phyloP scores from a whole-genome alignment of 2,797 vertebrate species.

The Microchirus variegatus region DNA sequence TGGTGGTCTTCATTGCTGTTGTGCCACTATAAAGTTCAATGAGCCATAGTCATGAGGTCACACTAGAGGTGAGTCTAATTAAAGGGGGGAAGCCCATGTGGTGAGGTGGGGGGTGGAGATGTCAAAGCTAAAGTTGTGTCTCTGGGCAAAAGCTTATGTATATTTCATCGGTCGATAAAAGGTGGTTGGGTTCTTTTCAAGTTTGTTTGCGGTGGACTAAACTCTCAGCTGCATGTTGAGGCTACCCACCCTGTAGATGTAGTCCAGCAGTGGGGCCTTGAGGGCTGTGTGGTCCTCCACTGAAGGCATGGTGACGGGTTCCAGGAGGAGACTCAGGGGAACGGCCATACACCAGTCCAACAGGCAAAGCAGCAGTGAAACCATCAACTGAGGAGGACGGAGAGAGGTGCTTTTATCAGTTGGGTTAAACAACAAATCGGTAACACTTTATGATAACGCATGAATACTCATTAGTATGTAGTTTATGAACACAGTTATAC shows the following conservation, averaged over 20 bases:
- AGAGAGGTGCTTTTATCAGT: constrained; percentile 3
- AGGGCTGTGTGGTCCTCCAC: constrained; percentile 84
- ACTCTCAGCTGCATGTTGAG: constrained; percentile 7
- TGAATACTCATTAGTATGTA: too few relatives aligned
- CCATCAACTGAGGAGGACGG: constrained; percentile 86
- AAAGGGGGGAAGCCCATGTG: constrained; percentile 51
- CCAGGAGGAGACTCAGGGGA: constrained; percentile 88
- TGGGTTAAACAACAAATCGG: too few relatives aligned
- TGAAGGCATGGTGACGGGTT: constrained; percentile 85
- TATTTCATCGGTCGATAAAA: constrained; percentile 18
- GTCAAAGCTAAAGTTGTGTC: constrained; percentile 37
- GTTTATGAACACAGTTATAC: too few relatives aligned
- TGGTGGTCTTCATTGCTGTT: constrained; percentile 9
- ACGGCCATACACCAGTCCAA: constrained; percentile 98
- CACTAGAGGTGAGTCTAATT: constrained; percentile 66
- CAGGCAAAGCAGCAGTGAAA: constrained; percentile 93
- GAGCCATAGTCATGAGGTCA: constrained; percentile 61
- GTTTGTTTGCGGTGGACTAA: constrained; percentile 2
- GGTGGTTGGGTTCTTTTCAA: neutral
- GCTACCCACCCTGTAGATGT: constrained; percentile 94
- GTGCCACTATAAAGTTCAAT: constrained; percentile 55
- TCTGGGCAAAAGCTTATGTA: neutral
- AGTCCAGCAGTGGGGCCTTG: constrained; percentile 91
- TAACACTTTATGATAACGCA: too few relatives aligned
- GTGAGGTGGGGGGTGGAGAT: constrained; percentile 17